These are phyloP conservation scores for Eurystomus gularis DNA, from an alignment of 2,113 vertebrate species.

Conservation along the genomic window DNA sequence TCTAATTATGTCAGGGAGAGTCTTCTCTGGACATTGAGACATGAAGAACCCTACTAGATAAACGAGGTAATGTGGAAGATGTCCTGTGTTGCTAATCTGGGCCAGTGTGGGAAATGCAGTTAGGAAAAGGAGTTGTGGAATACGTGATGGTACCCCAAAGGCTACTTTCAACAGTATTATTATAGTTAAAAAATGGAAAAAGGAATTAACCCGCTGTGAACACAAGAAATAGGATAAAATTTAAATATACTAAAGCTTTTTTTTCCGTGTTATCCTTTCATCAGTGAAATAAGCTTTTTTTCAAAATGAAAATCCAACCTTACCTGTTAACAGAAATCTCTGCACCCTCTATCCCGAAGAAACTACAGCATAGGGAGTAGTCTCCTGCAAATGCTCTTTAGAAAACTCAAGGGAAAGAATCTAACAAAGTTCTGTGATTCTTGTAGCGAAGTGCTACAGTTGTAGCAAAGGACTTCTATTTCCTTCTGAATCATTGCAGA, in stretches of 20 bases:
- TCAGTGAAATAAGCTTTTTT: neutral
- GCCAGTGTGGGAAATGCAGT: neutral
- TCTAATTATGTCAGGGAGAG: neutral
- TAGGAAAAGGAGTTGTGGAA: neutral
- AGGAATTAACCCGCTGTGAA: neutral
- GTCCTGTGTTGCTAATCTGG: neutral
- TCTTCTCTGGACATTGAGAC: neutral
- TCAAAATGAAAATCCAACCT: neutral
- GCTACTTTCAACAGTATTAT: neutral
- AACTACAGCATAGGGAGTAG: neutral
- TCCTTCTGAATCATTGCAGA: neutral
- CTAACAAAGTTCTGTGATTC: neutral
- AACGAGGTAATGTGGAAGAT: neutral
- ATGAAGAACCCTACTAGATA: neutral
- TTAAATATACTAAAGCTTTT: too few relatives aligned
- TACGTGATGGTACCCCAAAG: neutral
- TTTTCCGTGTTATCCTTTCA: neutral
- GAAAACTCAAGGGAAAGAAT: neutral
- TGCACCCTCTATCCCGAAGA: neutral
- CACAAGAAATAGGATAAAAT: too few relatives aligned
- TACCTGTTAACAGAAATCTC: neutral
- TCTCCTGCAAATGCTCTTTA: neutral
- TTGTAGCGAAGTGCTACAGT: neutral
- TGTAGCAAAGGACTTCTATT: neutral
- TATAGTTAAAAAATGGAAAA: neutral